Evolutionary conservation across 2,113 vertebrate species (phyloP), one percentile per base, ranked within the genome.

Genomic region (Pardalotus punctatus): DNA sequence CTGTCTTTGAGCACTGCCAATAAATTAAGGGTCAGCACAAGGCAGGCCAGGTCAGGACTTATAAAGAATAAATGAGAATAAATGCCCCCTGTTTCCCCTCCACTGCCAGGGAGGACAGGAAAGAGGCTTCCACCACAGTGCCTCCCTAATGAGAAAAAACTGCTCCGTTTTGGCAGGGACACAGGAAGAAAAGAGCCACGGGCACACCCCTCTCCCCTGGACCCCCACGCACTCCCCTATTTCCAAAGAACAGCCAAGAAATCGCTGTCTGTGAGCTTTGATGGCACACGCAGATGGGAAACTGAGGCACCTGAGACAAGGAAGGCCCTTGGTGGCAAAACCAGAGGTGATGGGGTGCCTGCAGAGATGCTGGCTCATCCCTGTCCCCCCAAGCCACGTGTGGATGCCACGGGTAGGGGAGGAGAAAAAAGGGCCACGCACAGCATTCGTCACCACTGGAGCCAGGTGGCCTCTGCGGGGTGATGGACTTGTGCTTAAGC

Each of bases 111-210:
- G 18, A 81, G 21, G 48, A 56, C 4, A 11, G 47, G 28, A 2
- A 2, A 70, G 58, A 53, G 31, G 11, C 1, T 86, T 40, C 35
- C 58, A 60, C 12, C 24, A 28, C 27, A 20, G 35, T 3, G 7
- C 40, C 19, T 28, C 54, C 28, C 28, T 25, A 76, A 61, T 7
- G 84, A 60, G 33, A 42, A 60, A 38, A 40, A 65, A 7, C 20
- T 33, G 51, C 33, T 81, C 27, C 0, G 0, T 58, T 84, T 64
- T 33, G 57, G 33, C 19, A 85, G 45, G 21, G 43, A 67, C 2
- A 22, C 0, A 1, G 28, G 40, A 35, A 38, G 28, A 62, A 84
- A 84, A 45, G 42, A 57, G 16, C 35, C 6, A 0, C 0, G 0
- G 57, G 19, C 48, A 42, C 3, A 4, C 2, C 33, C 1, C 36